Evolutionary conservation across 2,797 vertebrate species (phyloP).

Genomic region (Cossypha dichroa): DNA sequence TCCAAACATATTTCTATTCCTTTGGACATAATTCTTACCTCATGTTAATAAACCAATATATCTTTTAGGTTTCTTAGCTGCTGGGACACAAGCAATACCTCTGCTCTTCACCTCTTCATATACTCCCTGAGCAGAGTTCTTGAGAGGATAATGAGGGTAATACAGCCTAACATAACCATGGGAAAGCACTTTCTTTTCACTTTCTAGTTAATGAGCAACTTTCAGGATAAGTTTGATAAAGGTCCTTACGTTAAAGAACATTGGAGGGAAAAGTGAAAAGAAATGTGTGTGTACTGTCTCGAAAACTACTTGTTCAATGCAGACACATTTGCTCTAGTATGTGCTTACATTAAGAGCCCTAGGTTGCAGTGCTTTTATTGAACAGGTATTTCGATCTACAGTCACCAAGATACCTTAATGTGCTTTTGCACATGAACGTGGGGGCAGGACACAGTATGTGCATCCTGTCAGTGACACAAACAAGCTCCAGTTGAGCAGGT

Average conservation of each 20-base stretch:
- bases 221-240: not conserved
- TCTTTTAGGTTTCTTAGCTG: not conserved
- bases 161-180: not conserved
- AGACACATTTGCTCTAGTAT: not conserved
- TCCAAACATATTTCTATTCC: not conserved
- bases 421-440: not conserved
- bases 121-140: not conserved
- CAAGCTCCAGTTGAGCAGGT: not conserved
- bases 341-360: not conserved
- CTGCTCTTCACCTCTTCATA: not conserved
- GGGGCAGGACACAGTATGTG: not conserved
- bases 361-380: not conserved
- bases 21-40: not conserved
- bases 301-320: not conserved
- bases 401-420: not conserved
- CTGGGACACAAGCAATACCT: not conserved
- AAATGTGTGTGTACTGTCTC: not conserved
- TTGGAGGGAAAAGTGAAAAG: not conserved
- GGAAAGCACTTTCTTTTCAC: not conserved
- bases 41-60: not conserved
- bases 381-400: not conserved
- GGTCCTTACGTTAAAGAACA: not conserved
- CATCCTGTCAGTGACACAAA: not conserved
- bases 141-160: not conserved
- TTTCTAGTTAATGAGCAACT: conserved; percentile 32